Conservation (phyloP, 92 coral and sea anemone species). For the Micromussa lordhowensis region DNA sequence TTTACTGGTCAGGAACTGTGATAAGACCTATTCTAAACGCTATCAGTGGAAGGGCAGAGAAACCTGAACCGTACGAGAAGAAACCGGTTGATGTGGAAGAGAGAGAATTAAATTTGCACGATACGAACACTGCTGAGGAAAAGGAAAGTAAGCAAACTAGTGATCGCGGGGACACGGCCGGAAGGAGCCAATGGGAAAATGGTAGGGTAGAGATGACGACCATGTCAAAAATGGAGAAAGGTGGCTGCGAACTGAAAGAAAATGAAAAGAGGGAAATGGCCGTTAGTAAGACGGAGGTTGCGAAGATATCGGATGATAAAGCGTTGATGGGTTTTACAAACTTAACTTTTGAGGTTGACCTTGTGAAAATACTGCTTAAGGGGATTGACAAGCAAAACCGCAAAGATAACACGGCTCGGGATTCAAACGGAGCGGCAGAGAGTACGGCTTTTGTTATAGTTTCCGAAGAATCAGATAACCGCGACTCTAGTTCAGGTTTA, state of each 20-base stretch:
- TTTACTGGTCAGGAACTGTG: conserved; percentile 15
- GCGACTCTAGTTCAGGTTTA: neutral
- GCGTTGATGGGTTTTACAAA: conserved; percentile 20
- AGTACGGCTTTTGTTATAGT: conserved; percentile 19
- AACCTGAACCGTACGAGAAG: neutral
- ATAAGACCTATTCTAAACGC: neutral
- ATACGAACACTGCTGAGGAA: neutral
- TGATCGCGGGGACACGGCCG: neutral
- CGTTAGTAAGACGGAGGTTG: conserved; percentile 27
- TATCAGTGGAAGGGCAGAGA: neutral
- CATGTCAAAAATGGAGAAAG: neutral
- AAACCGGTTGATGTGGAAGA: neutral
- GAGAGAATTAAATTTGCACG: neutral
- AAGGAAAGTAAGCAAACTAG: neutral
- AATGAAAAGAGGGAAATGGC: neutral
- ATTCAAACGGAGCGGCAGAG: neutral
- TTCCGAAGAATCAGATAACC: conserved; percentile 7
- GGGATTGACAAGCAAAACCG: neutral
- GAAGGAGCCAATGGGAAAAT: neutral
- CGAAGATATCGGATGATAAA: conserved; percentile 10
- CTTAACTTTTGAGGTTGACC: conserved; percentile 26
- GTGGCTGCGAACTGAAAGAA: neutral
- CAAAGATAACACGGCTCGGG: neutral
- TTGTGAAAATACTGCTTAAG: conserved; percentile 12
- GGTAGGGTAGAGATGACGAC: neutral